Base-by-base conservation (phyloP, 1,140 invertebrate species). In the Rhizoglyphus robini region DNA sequence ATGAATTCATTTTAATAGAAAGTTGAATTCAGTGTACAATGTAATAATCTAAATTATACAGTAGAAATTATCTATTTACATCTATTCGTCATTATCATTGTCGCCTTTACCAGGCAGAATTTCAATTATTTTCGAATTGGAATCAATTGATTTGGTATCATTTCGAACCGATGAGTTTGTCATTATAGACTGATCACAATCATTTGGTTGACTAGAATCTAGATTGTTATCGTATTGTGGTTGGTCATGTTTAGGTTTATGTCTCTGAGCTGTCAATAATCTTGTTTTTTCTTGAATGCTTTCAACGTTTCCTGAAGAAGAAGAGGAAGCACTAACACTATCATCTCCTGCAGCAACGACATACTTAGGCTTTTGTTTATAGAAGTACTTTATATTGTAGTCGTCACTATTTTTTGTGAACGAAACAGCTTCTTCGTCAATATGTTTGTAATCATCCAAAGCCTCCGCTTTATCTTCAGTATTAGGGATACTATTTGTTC, bases 1-100 rank as follows among this genome's bases (percentile, higher is more conserved):
- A 65, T 61, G 47, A 49, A 63, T 57, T 63, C 11, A 58, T 58
- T 58, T 54, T 11, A 41, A 41, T 41, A 8, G 41, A 8, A n/a
- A n/a, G n/a, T n/a, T n/a, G n/a, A n/a, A n/a, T n/a, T n/a, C n/a
- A n/a, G n/a, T n/a, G n/a, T n/a, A n/a, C n/a, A n/a, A n/a, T n/a
- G n/a, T n/a, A n/a, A n/a, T n/a, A n/a, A n/a, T n/a, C n/a, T n/a
- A n/a, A n/a, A n/a, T n/a, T n/a, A n/a, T n/a, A n/a, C n/a, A n/a
- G n/a, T n/a, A n/a, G n/a, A n/a, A n/a, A n/a, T n/a, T n/a, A n/a
- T n/a, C n/a, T n/a, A n/a, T n/a, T n/a, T n/a, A n/a, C n/a, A n/a
- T n/a, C n/a, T n/a, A n/a, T n/a, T n/a, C n/a, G n/a, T n/a, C n/a
- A n/a, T n/a, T n/a, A n/a, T n/a, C n/a, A 41, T 41, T 41, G 36